Evolutionary conservation across 2,113 vertebrate genomes (phyloP), one percentile per base, ranked within the genome.

Genomic region (Myocastor coypus): DNA sequence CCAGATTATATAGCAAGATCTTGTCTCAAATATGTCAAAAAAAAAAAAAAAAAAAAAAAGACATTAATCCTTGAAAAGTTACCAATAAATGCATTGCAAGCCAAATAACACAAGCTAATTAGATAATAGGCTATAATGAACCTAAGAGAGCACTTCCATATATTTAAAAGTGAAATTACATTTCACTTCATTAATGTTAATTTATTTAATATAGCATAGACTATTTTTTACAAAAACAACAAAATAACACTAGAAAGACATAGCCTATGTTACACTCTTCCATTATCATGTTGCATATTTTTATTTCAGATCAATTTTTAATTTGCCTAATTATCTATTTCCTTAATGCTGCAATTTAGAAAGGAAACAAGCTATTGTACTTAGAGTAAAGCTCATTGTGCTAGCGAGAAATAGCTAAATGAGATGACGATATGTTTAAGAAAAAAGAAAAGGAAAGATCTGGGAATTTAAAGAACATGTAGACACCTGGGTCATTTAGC

Each of bases 291-390:
- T 34, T 37, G 28, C 22, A 57, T 22, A 1, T 50, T 92, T 78
- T 46, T 91, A 55, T 30, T 97, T 89, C 22, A 89, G 20, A 75
- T 13, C 12, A 13, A 42, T 7, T 86, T 92, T 89, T 59, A 89
- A 90, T 77, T 82, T 32, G 10, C 26, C 63, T 63, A 46, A 57
- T 90, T 82, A 61, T 7, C 59, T 40, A 13, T 66, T 92, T 87
- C 80, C 61, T 57, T 91, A 71, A 83, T 42, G 11, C 20, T 87
- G 59, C 6, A 63, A 59, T 40, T 89, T 57, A 20, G 52, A 63
- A 96, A 73, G 57, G 24, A 14, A 73, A 42, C 42, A 77, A 13
- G 46, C 42, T 46, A 50, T 3, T 46, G 13, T 12, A 46, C 14
- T 24, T 85, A 68, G 37, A 40, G 34, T 32, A 30, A 78, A 73